Base-by-base conservation (phyloP, 2,888 invertebrate species). In the Scaeva pyrastri region DNA sequence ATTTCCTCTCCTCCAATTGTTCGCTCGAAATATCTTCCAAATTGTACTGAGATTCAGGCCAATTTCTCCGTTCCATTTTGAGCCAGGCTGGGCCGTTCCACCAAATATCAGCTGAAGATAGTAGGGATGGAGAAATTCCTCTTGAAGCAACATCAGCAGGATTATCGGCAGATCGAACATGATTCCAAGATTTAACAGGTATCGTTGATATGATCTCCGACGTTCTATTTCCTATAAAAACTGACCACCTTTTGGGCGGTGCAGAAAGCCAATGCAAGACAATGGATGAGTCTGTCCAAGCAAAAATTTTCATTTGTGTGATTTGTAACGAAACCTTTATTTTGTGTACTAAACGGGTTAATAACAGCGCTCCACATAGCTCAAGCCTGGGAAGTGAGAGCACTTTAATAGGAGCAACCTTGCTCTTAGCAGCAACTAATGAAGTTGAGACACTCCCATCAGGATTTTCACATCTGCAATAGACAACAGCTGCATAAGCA, bases 161-260 rank as follows among this genome's bases (percentile, higher is more conserved):
- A 52, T 82, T 82, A n/a, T 26, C 12, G 1, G 58, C 7, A 26
- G 83, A 58, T 7, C 43, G 52, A 45, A 83, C 68, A 41, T 78
- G 74, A 48, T 58, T 50, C 78, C 73, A 83, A 1, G 23, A 36
- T n/a, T 23, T 62, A 3, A 39, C 2, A 8, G 75, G 66, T 1
- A 66, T 31, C 23, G 75, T 45, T 6, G 86, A 81, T 1, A 82
- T 12, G n/a, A 88, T 87, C 55, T 87, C 72, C 19, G 86, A 50
- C 10, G 73, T 73, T n/a, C 73, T 36, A 7, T 73, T 60, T 1
- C 39, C 48, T 36, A 60, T 23, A 6, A 72, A 72, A 23, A 62
- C 39, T 2, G 50, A 60, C 60, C 72, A 60, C n/a, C 39, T 72
- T 72, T 72, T 60, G 16, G 74, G 74, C 16, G 62, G 41, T 16